Percentiles rank a stretch among this genome's conserved stretches.
Conservation (phyloP, 2,113 vertebrate genomes). For the Podocnemis expansa region DNA sequence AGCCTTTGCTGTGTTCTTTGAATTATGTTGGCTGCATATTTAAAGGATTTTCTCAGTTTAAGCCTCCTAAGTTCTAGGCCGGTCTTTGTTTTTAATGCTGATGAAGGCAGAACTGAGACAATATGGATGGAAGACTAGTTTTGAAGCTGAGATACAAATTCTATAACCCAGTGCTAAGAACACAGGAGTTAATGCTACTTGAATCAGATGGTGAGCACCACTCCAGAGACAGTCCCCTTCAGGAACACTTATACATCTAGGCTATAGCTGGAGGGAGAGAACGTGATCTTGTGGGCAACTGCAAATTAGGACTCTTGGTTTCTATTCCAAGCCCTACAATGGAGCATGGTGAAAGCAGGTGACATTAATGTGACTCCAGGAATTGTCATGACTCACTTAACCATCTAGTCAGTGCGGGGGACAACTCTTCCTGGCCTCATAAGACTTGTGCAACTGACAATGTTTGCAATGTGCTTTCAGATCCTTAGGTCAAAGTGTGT, state of each 20-base stretch:
- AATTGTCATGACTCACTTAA: neutral
- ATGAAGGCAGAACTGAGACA: neutral
- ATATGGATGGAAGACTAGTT: neutral
- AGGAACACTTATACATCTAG: neutral
- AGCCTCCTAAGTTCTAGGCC: neutral
- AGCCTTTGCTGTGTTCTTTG: neutral
- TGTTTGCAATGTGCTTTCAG: neutral
- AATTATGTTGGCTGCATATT: neutral
- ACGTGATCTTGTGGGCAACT: too few relatives aligned
- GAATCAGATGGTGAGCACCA: neutral
- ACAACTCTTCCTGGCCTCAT: neutral
- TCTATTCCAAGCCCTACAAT: neutral
- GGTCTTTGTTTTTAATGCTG: neutral
- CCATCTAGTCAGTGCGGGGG: neutral
- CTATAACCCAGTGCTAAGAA: neutral
- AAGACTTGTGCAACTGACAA: neutral
- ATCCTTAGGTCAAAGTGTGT: neutral
- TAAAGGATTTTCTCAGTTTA: neutral
- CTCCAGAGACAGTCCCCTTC: neutral
- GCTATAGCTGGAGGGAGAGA: too few relatives aligned
- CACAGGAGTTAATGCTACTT: neutral
- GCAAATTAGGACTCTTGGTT: neutral
- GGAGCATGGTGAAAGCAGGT: neutral
- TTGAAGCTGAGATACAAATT: neutral
- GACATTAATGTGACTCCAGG: neutral